Evolutionary conservation across 2,113 vertebrate genomes (phyloP).

Genomic region (Regulus satrapa): DNA sequence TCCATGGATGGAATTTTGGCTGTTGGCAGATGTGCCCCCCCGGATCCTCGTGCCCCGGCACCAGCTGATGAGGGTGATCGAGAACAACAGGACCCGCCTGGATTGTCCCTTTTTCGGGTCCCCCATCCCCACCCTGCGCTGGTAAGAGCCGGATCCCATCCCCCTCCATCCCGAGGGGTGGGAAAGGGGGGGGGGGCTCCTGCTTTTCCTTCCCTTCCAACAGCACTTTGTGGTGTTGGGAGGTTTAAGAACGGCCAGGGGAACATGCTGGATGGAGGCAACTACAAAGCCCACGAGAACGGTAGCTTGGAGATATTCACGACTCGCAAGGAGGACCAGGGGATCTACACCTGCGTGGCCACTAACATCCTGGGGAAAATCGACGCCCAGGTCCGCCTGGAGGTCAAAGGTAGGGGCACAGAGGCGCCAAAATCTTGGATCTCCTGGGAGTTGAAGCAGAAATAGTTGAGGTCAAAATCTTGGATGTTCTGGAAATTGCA

Average conservation of each 20-base stretch:
- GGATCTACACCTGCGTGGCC: conserved; percentile 94
- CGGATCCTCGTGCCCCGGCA: conserved; percentile 86
- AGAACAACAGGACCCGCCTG: conserved; percentile 87
- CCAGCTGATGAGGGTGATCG: conserved; percentile 88
- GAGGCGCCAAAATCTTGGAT: not conserved
- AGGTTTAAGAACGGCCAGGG: conserved; percentile 99
- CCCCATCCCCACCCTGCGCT: conserved; percentile 86
- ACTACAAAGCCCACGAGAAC: conserved; percentile 87
- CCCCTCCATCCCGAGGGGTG: accelerated
- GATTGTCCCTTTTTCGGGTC: conserved; percentile 97
- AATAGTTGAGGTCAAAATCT: not conserved
- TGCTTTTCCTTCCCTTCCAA: conserved; percentile 17
- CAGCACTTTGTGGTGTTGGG: conserved; percentile 64
- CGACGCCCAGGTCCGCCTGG: conserved; percentile 89
- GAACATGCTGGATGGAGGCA: conserved; percentile 89
- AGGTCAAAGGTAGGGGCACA: conserved; percentile 89
- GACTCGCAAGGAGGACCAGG: conserved; percentile 86
- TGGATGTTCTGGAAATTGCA: not conserved
- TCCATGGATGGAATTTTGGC: not conserved
- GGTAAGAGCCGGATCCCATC: conserved; percentile 74
- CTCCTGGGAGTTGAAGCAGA: not conserved
- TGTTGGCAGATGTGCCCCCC: conserved; percentile 81
- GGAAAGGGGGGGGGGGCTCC: not conserved
- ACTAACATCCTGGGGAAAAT: conserved; percentile 88
- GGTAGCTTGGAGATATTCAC: conserved; percentile 89